These are phyloP conservation scores for Unio delphinus DNA, from an alignment of 2,888 invertebrate genomes.

Conservation along the genomic window DNA sequence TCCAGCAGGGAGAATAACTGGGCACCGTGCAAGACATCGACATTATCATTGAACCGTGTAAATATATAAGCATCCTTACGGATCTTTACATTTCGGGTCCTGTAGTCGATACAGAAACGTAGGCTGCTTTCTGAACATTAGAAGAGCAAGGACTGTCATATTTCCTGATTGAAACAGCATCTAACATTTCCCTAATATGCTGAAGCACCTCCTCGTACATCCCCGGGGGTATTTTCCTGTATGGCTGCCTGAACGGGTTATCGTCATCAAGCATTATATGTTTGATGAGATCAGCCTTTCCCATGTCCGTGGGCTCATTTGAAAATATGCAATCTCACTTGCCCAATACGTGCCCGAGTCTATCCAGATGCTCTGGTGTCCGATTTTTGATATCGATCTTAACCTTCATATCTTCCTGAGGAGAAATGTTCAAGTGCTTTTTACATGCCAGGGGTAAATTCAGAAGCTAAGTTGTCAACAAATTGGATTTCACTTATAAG, in stretches of 20 bases:
- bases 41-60: too few species aligned
- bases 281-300: background rate
- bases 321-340: conserved; percentile 8
- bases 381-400: background rate
- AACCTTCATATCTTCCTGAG: too few species aligned
- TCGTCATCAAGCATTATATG: conserved; percentile 3
- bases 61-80: too few species aligned
- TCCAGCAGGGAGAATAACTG: too few species aligned
- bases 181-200: conserved; percentile 4
- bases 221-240: conserved; percentile 6
- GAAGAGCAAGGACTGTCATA: background rate
- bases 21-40: too few species aligned
- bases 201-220: conserved; percentile 11
- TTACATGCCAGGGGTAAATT: too few species aligned
- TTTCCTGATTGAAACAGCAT: conserved; percentile 1
- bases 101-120: too few species aligned
- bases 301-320: conserved; percentile 1
- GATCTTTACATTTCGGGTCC: too few species aligned
- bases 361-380: conserved; percentile 1
- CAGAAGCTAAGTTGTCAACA: too few species aligned
- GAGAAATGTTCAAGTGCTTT: too few species aligned
- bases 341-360: conserved; percentile 6
- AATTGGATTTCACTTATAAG: too few species aligned
- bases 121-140: background rate
- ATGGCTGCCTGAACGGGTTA: conserved; percentile 8